Conservation (phyloP, 2,797 vertebrate species). For the Streptopelia turtur region DNA sequence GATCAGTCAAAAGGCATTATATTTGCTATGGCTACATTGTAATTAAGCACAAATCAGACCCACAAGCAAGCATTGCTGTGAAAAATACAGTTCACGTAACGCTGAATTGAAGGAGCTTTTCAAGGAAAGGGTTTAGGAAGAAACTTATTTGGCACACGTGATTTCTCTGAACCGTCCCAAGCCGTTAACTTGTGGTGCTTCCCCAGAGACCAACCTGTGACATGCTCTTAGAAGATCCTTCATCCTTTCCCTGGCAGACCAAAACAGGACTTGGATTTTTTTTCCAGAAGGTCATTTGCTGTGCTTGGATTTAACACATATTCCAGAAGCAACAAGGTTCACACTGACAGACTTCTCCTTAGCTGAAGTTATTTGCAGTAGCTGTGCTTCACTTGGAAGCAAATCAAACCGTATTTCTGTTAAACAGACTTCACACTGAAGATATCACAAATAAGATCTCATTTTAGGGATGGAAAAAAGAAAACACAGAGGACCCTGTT, state of each 20-base stretch:
- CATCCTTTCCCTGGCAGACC: background rate
- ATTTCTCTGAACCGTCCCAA: background rate
- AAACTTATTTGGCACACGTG: background rate
- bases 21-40: background rate
- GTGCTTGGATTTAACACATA: background rate
- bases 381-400: background rate
- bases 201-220: background rate
- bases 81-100: background rate
- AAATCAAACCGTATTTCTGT: background rate
- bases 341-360: background rate
- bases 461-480: background rate
- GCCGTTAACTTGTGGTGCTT: background rate
- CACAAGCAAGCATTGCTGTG: background rate
- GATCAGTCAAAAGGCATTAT: background rate
- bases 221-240: background rate
- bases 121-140: background rate
- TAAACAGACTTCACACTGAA: background rate
- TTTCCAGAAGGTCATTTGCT: background rate
- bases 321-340: background rate
- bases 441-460: background rate
- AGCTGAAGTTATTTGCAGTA: background rate
- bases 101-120: background rate
- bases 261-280: background rate
- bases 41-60: background rate
- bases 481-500: background rate